Evolutionary conservation across 2,888 invertebrate species (phyloP).

Genomic region (Boloria euphrosyne): DNA sequence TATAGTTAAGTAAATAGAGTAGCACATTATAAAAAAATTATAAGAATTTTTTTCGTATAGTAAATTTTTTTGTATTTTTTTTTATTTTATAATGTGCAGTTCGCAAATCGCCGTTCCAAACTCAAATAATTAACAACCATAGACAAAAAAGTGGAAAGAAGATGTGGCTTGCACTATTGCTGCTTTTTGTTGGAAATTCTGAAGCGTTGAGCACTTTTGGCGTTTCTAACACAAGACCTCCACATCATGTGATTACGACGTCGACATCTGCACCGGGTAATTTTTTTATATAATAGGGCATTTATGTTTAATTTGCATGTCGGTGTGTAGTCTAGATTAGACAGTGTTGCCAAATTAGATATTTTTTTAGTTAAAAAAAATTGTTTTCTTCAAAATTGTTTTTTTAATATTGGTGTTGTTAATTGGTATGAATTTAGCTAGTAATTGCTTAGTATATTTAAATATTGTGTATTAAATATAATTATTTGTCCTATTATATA

Average conservation of each 20-base stretch:
- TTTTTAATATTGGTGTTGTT: too few species aligned
- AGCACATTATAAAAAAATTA: constrained; percentile 17
- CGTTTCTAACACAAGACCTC: constrained; percentile 83
- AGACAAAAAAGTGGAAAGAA: constrained; percentile 19
- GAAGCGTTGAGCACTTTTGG: constrained; percentile 85
- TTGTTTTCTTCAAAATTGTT: too few species aligned
- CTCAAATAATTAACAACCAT: constrained; percentile 36
- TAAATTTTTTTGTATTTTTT: background rate
- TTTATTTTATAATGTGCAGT: constrained; percentile 18
- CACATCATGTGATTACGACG: constrained; percentile 69
- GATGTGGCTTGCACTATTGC: constrained; percentile 46
- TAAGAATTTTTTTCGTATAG: background rate
- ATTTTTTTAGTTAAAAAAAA: background rate
- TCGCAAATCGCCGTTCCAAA: constrained; percentile 47
- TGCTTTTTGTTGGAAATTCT: constrained; percentile 38
- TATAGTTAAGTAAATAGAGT: too few species aligned
- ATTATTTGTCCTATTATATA: constrained; percentile 25
- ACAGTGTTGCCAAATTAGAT: background rate
- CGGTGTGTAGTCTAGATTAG: constrained; percentile 14
- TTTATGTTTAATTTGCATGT: constrained; percentile 25
- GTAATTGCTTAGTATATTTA: background rate
- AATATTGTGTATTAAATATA: background rate
- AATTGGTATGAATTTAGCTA: too few species aligned
- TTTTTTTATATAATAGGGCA: constrained; percentile 68
- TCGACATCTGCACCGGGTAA: constrained; percentile 83